Evolutionary conservation across 2,888 invertebrate genomes (phyloP), one percentile per base, ranked within the genome.

Genomic region (Blastobasis lacticolella): DNA sequence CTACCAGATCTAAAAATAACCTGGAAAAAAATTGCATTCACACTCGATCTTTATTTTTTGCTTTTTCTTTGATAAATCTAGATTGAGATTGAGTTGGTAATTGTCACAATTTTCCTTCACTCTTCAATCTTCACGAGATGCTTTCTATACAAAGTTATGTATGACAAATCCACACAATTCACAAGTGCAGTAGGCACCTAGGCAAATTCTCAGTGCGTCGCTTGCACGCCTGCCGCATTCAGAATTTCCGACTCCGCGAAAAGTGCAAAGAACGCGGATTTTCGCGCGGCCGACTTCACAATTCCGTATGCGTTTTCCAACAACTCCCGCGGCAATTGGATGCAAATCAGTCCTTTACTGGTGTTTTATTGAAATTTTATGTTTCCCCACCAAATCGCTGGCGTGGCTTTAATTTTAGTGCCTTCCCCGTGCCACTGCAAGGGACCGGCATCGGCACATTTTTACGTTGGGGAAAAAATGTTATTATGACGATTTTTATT

Each of bases 311-410:
- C 45, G 10, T 44, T 45, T 44, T 37, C 8, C 4, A 9, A 40
- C 40, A 42, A 38, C 36, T 50, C 10, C 7, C 10, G 9, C 37
- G 49, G 44, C 9, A 38, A 50, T 41, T 23, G 46, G 10, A 50
- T 50, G 46, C 42, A 46, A 46, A 50, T 50, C 46, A 38, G 37
- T 36, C 8, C 42, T 56, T 47, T 43, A 56, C 43, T 54, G 54
- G 48, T 38, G 38, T 53, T 37, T 52, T 48, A 53, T 53, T 46
- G 51, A 54, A 49, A 55, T 54, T 56, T 55, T 51, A 59, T 49
- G 53, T 41, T 41, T 48, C 36, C 45, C 10, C 38, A 6, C 45
- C n/a, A 48, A 38, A 37, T 38, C 38, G 7, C 10, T 38, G 5
- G 41, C 41, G 7, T 37, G 5, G 47, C 38, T 38, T 48, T 38